phyloP scores from a whole-genome alignment of 2,113 vertebrate species.

The Phrynosoma blainvillii region DNA sequence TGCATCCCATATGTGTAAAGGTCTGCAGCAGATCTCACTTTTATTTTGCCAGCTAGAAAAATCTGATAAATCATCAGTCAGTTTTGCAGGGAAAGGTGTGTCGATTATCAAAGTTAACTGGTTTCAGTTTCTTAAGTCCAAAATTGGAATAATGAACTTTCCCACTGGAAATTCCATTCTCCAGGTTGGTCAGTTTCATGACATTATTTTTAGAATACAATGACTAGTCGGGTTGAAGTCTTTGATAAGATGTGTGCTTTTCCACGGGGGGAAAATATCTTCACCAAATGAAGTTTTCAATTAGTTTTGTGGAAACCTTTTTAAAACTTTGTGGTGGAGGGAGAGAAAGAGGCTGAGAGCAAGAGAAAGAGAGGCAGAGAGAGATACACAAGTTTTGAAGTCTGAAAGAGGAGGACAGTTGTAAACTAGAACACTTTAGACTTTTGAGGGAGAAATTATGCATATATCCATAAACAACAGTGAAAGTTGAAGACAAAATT shows the following conservation, averaged over 20 bases:
- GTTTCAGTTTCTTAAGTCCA: not conserved
- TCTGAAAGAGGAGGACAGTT: not conserved
- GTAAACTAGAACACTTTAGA: not conserved
- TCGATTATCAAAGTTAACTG: not conserved
- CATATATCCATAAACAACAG: not conserved
- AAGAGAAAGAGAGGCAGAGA: no score
- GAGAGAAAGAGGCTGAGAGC: not conserved
- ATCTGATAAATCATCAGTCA: not conserved
- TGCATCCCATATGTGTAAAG: not conserved
- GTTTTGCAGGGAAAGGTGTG: not conserved
- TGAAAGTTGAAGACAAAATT: not conserved
- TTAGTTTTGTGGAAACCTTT: not conserved
- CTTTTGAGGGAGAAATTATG: not conserved
- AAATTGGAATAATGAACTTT: not conserved
- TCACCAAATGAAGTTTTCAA: not conserved
- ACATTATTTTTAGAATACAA: slow-evolving; percentile 5
- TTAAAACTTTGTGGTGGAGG: not conserved
- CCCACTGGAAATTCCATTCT: not conserved
- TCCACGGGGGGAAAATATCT: not conserved
- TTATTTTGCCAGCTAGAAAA: not conserved
- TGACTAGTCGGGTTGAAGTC: not conserved
- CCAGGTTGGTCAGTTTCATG: not conserved
- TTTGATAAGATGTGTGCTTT: slow-evolving; percentile 1
- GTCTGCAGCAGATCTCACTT: not conserved
- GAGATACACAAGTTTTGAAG: not conserved